phyloP scores from a whole-genome alignment of 2,113 vertebrate species.

The Percina caprodes region DNA sequence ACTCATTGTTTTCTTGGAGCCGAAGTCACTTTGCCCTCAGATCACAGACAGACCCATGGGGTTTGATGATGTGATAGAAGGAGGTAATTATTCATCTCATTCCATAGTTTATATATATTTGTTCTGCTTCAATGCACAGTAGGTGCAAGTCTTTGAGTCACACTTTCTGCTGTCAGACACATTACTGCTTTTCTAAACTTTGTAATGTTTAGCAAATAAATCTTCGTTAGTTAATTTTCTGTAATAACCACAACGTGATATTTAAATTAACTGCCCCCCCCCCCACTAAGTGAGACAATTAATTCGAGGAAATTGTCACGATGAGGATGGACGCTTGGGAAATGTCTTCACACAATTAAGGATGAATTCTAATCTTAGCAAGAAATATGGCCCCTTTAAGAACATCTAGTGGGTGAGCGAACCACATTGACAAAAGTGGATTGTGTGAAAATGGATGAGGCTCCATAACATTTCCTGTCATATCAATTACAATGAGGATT shows the following conservation, averaged over 20 bases:
- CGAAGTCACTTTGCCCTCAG: slow-evolving; percentile 67
- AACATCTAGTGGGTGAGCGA: background rate
- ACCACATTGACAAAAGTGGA: background rate
- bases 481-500: slow-evolving; percentile 10
- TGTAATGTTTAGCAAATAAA: slow-evolving; percentile 31
- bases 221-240: slow-evolving; percentile 8
- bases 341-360: slow-evolving; percentile 29
- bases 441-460: background rate
- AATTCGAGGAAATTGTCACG: slow-evolving; percentile 26
- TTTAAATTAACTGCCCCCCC: background rate
- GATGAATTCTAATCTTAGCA: slow-evolving; percentile 11
- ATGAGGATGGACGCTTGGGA: slow-evolving; percentile 33
- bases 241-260: background rate
- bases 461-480: background rate
- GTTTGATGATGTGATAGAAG: slow-evolving; percentile 73
- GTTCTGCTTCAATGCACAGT: slow-evolving; percentile 55
- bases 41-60: slow-evolving; percentile 70
- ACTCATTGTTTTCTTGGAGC: slow-evolving; percentile 72
- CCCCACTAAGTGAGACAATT: background rate
- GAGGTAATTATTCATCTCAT: slow-evolving; percentile 77
- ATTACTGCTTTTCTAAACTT: slow-evolving; percentile 30
- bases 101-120: slow-evolving; percentile 63
- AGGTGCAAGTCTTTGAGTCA: slow-evolving; percentile 24
- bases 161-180: slow-evolving; percentile 48
- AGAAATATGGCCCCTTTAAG: background rate